Percentiles rank a stretch among this genome's conserved stretches.
phyloP scores from a whole-genome alignment of 2,888 invertebrate species.

The Seira ritae region DNA sequence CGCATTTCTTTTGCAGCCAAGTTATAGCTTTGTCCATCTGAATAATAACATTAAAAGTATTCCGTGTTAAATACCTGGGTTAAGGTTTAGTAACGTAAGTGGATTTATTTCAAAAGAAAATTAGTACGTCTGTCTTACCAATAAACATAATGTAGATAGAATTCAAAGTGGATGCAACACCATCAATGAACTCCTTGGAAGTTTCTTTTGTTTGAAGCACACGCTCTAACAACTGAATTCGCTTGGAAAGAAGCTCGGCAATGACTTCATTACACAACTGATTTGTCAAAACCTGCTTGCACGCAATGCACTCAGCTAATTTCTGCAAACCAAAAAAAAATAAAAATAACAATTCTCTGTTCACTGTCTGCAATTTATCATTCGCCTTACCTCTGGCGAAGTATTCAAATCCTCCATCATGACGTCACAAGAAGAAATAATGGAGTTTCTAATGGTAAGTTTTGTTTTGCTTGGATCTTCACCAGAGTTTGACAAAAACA shows the following conservation, averaged over 20 bases:
- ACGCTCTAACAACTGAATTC: constrained; percentile 54
- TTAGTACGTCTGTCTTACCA: constrained; percentile 53
- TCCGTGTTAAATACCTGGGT: background rate
- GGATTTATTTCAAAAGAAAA: no score
- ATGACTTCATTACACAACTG: constrained; percentile 51
- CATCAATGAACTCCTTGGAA: constrained; percentile 48
- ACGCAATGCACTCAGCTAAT: constrained; percentile 67
- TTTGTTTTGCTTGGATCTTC: constrained; percentile 38
- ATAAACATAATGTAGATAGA: constrained; percentile 68
- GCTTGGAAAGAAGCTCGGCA: constrained; percentile 51
- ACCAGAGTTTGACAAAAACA: constrained; percentile 54
- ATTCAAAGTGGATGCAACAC: constrained; percentile 56
- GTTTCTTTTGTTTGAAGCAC: constrained; percentile 11
- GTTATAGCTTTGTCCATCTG: constrained; percentile 70
- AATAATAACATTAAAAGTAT: background rate
- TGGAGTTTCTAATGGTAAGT: constrained; percentile 45
- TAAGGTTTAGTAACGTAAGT: no score
- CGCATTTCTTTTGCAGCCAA: constrained; percentile 63
- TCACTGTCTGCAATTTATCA: no score
- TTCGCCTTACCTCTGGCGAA: no score
- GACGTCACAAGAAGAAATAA: constrained; percentile 55
- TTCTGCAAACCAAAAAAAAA: constrained; percentile 52
- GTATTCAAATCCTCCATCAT: constrained; percentile 54
- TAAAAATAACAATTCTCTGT: constrained; percentile 27
- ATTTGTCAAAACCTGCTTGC: constrained; percentile 60